Base-by-base conservation (phyloP, 1,140 invertebrate species). In the Drosophila auraria region DNA sequence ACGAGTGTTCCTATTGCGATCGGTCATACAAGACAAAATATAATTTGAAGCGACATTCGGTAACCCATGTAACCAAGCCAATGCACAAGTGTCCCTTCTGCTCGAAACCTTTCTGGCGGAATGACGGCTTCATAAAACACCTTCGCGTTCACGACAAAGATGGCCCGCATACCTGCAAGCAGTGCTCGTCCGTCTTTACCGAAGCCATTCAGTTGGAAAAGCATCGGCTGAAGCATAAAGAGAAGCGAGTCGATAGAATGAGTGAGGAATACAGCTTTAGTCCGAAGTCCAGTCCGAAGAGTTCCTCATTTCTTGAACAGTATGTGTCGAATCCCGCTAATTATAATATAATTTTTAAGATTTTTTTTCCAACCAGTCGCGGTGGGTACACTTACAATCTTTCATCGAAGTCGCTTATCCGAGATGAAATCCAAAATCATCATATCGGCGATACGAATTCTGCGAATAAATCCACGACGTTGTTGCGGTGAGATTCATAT, bases 41-140 rank as follows among this genome's bases (percentile, higher is more conserved):
- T 0, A 12, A 2, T n/a, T 20, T 74, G 1, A 42, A 0, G 1
- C 36, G 50, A 47, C 82, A 84, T 27, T 38, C 30, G 23, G 65
- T 40, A 5, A 49, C 9, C 7, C 81, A 83, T 20, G 47, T 36
- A 0, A 50, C 61, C 25, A 50, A 83, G 23, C 76, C 65, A n/a
- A 63, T 25, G 1, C 69, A 71, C 25, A 66, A 77, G 38, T 83
- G 81, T 17, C 23, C 14, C 6, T 17, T 15, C 15, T 83, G 82
- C 12, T 30, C 20, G 0, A 30, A 50, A 15, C 50, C 27, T 30
- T 83, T 64, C 33, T 63, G 62, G 25, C 71, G 70, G 25, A 69
- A 20, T 0, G 78, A 81, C 20, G 14, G 20, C 20, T 73, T 63
- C 1, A 77, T 54, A 6, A 12, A 17, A 2, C 82, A 83, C 53